Evolutionary conservation across 1,140 invertebrate genomes (phyloP).

Genomic region (Drosophila truncata): DNA sequence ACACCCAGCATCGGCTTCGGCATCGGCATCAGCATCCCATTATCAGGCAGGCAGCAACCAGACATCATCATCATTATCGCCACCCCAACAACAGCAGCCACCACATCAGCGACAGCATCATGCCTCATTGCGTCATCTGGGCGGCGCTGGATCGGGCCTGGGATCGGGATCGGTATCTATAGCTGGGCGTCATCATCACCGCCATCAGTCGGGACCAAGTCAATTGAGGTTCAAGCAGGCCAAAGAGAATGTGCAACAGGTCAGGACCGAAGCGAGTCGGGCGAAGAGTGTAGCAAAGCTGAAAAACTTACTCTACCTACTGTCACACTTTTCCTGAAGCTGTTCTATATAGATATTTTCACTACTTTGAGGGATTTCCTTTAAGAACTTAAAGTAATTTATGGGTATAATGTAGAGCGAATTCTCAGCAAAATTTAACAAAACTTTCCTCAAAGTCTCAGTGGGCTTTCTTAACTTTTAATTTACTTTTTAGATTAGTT

Average conservation of each 20-base stretch:
- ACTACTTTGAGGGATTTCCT: neutral
- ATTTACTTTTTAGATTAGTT: neutral
- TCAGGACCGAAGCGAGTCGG: slow-evolving; percentile 59
- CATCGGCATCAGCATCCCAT: slow-evolving; percentile 61
- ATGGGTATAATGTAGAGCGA: neutral
- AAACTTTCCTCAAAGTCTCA: neutral
- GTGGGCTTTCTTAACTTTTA: neutral
- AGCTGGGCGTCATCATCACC: slow-evolving; percentile 57
- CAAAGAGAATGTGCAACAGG: slow-evolving; percentile 82
- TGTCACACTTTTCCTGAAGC: slow-evolving; percentile 10
- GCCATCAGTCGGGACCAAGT: slow-evolving; percentile 71
- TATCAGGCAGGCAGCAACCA: slow-evolving; percentile 67
- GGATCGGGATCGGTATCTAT: slow-evolving; percentile 54
- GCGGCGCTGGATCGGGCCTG: slow-evolving; percentile 41
- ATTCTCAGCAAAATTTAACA: neutral
- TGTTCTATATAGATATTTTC: slow-evolving; percentile 9
- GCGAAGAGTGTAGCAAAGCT: slow-evolving; percentile 10
- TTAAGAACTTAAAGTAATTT: neutral
- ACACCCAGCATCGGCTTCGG: slow-evolving; percentile 61
- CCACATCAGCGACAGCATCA: slow-evolving; percentile 58
- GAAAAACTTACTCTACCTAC: neutral
- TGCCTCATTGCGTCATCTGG: slow-evolving; percentile 82
- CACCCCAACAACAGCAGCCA: slow-evolving; percentile 54
- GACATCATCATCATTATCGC: slow-evolving; percentile 58
- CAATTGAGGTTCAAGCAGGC: slow-evolving; percentile 71